phyloP scores from a whole-genome alignment of 2,797 vertebrate genomes.

The Crotalus adamanteus region DNA sequence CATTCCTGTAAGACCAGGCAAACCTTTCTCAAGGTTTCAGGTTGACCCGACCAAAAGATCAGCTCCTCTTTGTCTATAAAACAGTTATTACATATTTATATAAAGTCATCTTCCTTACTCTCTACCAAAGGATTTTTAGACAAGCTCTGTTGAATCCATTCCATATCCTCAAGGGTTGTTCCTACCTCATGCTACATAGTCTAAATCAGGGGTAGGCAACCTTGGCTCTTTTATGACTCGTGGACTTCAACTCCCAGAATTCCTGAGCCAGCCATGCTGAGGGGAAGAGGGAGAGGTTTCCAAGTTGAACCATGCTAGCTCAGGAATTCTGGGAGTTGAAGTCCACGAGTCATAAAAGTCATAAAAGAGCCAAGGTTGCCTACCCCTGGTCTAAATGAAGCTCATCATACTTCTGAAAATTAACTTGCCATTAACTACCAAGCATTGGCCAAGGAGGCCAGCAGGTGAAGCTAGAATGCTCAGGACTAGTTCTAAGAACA shows the following conservation, averaged over 20 bases:
- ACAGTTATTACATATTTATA: background rate
- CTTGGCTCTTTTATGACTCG: no score
- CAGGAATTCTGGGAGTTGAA: no score
- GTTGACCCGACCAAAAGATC: background rate
- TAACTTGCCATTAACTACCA: background rate
- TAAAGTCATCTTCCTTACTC: background rate
- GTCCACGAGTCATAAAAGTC: no score
- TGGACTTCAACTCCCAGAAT: no score
- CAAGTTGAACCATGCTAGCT: no score
- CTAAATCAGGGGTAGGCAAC: background rate
- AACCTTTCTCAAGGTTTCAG: background rate
- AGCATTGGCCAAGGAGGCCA: background rate
- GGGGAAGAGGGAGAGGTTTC: no score
- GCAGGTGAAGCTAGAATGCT: background rate
- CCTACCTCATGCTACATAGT: background rate
- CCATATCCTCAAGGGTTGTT: background rate
- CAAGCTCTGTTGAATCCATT: background rate
- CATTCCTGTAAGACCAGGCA: background rate
- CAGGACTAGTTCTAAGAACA: background rate
- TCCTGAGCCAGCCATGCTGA: no score
- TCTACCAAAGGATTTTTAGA: background rate
- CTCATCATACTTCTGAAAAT: background rate
- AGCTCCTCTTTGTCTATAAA: background rate
- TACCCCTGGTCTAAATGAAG: background rate
- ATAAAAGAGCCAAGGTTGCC: no score